Evolutionary conservation across 1,140 invertebrate species (phyloP).

Genomic region (Lethocerus indicus): DNA sequence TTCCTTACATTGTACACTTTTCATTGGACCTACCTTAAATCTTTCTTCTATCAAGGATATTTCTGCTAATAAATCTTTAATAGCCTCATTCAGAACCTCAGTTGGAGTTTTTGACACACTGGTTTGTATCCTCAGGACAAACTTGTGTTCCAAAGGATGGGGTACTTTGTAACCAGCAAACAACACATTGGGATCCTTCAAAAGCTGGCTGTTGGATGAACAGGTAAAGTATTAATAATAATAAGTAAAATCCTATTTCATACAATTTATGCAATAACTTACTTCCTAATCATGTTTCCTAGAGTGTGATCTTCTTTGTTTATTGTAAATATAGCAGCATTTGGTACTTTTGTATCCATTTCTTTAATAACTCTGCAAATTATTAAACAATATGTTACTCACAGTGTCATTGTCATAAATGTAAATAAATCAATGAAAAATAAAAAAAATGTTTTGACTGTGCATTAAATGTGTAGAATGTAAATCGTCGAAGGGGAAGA

Average conservation of each 20-base stretch:
- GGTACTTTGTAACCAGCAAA: slow-evolving; percentile 99
- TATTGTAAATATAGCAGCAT: slow-evolving; percentile 98
- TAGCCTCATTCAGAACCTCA: slow-evolving; percentile 94
- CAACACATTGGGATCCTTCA: slow-evolving; percentile 96
- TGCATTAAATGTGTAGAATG: too few relatives aligned
- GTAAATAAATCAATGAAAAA: background rate
- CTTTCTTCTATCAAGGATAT: slow-evolving; percentile 93
- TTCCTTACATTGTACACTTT: too few relatives aligned
- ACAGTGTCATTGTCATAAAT: too few relatives aligned
- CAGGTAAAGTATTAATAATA: background rate
- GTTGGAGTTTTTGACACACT: slow-evolving; percentile 94
- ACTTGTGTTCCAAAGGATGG: slow-evolving; percentile 96
- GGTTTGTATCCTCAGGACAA: slow-evolving; percentile 93
- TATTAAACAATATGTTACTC: slow-evolving; percentile 15
- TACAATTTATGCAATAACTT: slow-evolving; percentile 27
- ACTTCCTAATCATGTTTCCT: slow-evolving; percentile 98
- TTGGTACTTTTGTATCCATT: slow-evolving; percentile 97
- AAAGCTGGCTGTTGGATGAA: slow-evolving; percentile 54
- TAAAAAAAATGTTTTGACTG: too few relatives aligned
- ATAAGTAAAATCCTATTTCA: background rate
- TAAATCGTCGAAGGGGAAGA: too few relatives aligned
- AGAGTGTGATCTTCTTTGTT: slow-evolving; percentile 99
- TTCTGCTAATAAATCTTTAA: slow-evolving; percentile 94
- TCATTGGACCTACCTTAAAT: slow-evolving; percentile 57
- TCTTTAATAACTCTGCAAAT: slow-evolving; percentile 82